Evolutionary conservation across 92 coral and sea anemone genomes (phyloP), one percentile per base, ranked within the genome.

Genomic region (Zoanthus gigantus): DNA sequence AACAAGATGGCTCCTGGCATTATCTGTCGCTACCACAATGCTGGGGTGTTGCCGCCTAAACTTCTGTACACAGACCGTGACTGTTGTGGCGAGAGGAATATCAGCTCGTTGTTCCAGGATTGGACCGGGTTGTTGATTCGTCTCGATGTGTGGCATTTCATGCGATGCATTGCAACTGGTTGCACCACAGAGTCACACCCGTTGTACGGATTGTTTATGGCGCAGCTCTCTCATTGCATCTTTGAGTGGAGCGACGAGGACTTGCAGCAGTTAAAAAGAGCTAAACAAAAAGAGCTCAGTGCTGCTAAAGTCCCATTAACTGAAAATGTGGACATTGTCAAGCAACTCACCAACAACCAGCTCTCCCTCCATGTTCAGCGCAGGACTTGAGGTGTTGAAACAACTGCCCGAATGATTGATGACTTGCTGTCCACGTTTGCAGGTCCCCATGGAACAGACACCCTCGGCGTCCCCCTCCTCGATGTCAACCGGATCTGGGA

Each of bases 381-480:
- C 2, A 84, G 71, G 76, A 93, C 96, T 12, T 90, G 91, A 11
- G 91, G 93, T 29, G 83, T 88, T 4, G 88, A 83, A 72, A 71
- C 80, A 5, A 93, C 94, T 23, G 81, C 90, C 15, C 42, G 29
- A 60, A 72, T 93, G 2, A 68, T 88, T 73, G 45, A 65, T 28
- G 56, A 88, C 9, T 78, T 91, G 28, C 50, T 93, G 0, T 79
- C 72, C 29, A 71, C 91, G 15, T 91, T 91, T 76, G 46, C 54
- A 37, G 92, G 94, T 28, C 90, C 89, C 15, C 92, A 89, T 61
- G 92, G 94, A 7, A 10, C n/a, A n/a, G 94, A 93, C 80, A 93
- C 89, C 15, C 54, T 86, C 2, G 96, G 93, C 7, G 94, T 91
- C 29, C 94, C 94, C 4, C 86, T 93, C 8, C 83, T 93, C n/a